Evolutionary conservation across 1,140 invertebrate species (phyloP).

Genomic region (Fopius arisanus): DNA sequence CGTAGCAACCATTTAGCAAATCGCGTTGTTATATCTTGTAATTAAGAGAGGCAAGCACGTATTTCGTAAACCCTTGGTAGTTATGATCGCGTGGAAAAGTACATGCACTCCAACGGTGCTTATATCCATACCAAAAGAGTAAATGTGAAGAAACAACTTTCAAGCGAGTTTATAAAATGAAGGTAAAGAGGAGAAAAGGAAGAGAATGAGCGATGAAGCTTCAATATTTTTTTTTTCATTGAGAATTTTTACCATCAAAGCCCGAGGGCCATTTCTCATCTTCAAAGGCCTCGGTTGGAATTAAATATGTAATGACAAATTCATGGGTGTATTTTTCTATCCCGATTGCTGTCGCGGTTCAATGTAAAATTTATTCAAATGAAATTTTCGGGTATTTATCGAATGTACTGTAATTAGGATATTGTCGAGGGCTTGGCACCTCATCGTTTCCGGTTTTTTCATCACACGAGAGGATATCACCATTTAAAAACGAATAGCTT

Average conservation of each 20-base stretch:
- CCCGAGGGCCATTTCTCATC: neutral
- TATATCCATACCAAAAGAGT: neutral
- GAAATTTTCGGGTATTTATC: too few species aligned
- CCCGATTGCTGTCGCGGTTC: too few species aligned
- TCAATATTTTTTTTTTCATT: neutral
- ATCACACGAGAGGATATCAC: too few species aligned
- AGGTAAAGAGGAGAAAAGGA: neutral
- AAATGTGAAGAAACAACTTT: neutral
- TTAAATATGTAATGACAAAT: neutral
- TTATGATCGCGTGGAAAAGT: slow-evolving; percentile 1
- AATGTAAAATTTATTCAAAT: too few species aligned
- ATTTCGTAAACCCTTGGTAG: neutral
- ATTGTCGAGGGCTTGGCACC: too few species aligned
- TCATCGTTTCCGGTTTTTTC: too few species aligned
- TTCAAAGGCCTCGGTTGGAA: neutral
- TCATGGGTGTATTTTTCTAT: too few species aligned
- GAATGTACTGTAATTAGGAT: too few species aligned
- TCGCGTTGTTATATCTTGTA: neutral
- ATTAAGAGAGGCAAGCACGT: neutral
- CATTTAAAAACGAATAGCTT: too few species aligned
- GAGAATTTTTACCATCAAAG: neutral
- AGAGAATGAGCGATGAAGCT: neutral
- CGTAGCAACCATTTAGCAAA: slow-evolving; percentile 6
- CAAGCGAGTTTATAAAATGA: neutral
- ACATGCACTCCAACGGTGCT: neutral